A percentile compares a stretch with the other conserved stretches of the same genome.
Evolutionary conservation across 2,113 vertebrate genomes (phyloP).

Genomic region (Cisticola juncidis): DNA sequence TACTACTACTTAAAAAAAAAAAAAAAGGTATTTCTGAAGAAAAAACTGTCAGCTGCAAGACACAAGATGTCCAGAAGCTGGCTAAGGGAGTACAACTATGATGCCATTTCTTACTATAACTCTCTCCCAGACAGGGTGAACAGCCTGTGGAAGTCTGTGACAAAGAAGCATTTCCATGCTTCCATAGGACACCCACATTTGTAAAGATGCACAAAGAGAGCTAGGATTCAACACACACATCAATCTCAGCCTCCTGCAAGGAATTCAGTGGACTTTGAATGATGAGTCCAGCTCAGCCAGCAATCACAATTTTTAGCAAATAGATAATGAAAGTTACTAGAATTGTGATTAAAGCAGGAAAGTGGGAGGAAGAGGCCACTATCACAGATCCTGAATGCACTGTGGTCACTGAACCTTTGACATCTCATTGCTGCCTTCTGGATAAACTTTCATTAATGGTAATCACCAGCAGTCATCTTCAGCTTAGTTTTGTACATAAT

Average conservation of each 20-base stretch:
- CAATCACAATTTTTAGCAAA: not conserved
- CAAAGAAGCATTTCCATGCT: not conserved
- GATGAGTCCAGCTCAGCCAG: not conserved
- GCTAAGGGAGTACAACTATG: not conserved
- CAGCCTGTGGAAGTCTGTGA: not conserved
- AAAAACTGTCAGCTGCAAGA: not conserved
- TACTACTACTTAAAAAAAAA: not conserved
- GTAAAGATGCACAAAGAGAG: not conserved
- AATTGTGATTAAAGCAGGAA: not conserved
- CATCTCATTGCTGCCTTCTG: not conserved
- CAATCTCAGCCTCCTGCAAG: not conserved
- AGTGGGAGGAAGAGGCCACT: not conserved
- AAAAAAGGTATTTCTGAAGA: not conserved
- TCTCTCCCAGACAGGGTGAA: not conserved
- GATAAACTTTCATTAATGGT: not conserved
- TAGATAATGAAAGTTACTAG: not conserved
- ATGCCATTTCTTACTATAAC: not conserved
- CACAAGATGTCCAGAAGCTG: not conserved
- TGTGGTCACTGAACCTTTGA: not conserved
- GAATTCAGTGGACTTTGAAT: not conserved
- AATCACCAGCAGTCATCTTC: not conserved
- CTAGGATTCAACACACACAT: not conserved
- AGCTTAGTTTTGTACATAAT: not conserved
- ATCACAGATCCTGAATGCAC: not conserved
- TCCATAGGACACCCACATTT: not conserved